Evolutionary conservation across 2,888 invertebrate genomes (phyloP), one percentile per base, ranked within the genome.

Genomic region (Drosophila barbarae): DNA sequence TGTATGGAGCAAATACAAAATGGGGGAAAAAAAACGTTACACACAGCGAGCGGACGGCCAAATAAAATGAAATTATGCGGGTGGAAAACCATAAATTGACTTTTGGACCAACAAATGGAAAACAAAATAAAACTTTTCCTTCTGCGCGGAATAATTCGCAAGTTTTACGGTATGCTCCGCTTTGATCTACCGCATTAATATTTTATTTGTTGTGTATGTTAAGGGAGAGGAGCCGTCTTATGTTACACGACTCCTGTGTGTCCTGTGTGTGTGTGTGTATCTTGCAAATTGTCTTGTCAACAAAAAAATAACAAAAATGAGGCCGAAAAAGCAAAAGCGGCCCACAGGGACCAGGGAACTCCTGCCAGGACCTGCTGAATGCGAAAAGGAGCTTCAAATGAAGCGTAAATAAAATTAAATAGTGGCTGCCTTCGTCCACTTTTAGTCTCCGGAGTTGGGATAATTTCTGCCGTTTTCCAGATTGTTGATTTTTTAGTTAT

Each of bases 51-150:
- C 51, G 28, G 59, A 13, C 52, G 21, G 68, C 50, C 59, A 59
- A 74, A 71, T 36, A 41, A 80, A 77, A 73, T 66, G 44, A 77
- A 77, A 73, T 80, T 80, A 80, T 83, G 80, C 71, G 72, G 69
- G 71, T 44, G 51, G 57, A 69, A 74, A 72, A 64, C 73, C 83
- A 77, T 77, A 83, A 80, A 80, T 77, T 83, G 68, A 77, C 73
- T 83, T 79, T 71, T 64, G 54, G 57, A 42, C 41, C 46, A 60
- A 51, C 59, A 61, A 68, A 70, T 52, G 56, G 59, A 61, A 47
- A 70, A 67, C 54, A 46, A 65, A 63, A 28, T 23, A 69, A 71
- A 74, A 68, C 57, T 80, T 80, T 61, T 54, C 46, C 39, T 63
- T 51, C 26, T 56, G 66, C 42, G 42, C 36, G 49, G 46, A 61